Base-by-base conservation (phyloP, 92 coral and sea anemone genomes). In the Epizoanthus stellaris region DNA sequence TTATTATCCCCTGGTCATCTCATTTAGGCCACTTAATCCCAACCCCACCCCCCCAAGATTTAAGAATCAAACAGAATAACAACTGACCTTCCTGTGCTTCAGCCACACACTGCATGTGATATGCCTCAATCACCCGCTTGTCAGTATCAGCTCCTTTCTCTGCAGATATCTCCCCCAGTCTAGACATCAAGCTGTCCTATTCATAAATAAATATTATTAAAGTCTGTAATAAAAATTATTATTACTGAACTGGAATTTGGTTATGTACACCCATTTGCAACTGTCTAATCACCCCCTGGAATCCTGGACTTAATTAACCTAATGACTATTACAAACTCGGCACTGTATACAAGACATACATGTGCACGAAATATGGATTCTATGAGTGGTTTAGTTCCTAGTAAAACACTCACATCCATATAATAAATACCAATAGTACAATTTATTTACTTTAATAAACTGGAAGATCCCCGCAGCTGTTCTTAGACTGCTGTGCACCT, bases 81-180 rank as follows among this genome's bases (percentile, higher is more conserved):
- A 17, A 12, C 20, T 12, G 43, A 96, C 99, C 99, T 88, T 96
- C 99, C 63, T 96, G 99, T 9, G 99, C 99, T 67, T 96, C 99
- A 13, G 99, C 99, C 2, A 96, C 94, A 93, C 99, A 96, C 88
- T 96, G 99, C 95, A 92, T 90, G 80, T 95, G 93, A 80, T 95
- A 96, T 7, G 99, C 99, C 58, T 88, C 98, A 69, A 96, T 60
- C 5, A 96, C 98, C 20, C 98, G 93, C 54, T 82, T 87, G 71
- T 96, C 99, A 13, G 93, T 91, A 63, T 96, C 99, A 36, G 99
- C 95, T 85, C 97, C 98, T 85, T 96, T 96, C 36, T 95, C 95
- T 60, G 94, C 99, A 7, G 98, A 92, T 9, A 86, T 67, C 56
- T 93, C 93, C 17, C 95, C 98, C 21, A 96, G 93, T 49, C 93